phyloP scores from a whole-genome alignment of 2,113 vertebrate species.

The Psilopogon haemacephalus region DNA sequence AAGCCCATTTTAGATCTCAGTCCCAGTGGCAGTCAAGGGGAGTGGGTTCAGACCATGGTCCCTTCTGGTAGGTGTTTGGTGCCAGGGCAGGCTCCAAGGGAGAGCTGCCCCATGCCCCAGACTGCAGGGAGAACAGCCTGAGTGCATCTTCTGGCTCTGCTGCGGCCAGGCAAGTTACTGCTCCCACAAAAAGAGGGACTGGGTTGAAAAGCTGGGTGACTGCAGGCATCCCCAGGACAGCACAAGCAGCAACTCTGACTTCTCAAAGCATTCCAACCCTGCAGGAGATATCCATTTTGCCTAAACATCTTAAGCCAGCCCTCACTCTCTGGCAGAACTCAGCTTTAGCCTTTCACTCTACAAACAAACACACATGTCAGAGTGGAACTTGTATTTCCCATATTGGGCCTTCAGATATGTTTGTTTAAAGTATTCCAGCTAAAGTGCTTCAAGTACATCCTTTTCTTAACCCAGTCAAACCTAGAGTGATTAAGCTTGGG shows the following conservation, averaged over 20 bases:
- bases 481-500: background rate
- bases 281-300: background rate
- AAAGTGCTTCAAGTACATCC: background rate
- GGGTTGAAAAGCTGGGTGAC: background rate
- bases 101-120: background rate
- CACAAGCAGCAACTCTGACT: background rate
- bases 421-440: background rate
- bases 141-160: background rate
- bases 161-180: background rate
- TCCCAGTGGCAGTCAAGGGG: background rate
- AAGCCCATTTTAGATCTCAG: background rate
- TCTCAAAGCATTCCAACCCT: background rate
- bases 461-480: background rate
- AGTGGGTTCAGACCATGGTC: background rate
- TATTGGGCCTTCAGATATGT: background rate
- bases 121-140: background rate
- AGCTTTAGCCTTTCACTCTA: background rate
- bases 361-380: background rate
- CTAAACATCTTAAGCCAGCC: background rate
- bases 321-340: background rate
- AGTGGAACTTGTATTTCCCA: background rate
- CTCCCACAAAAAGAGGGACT: background rate
- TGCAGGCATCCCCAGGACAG: background rate
- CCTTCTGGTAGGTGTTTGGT: background rate
- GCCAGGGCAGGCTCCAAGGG: background rate